Evolutionary conservation across 2,113 vertebrate genomes (phyloP), one percentile per base, ranked within the genome.

Genomic region (Cyrtonyx montezumae): DNA sequence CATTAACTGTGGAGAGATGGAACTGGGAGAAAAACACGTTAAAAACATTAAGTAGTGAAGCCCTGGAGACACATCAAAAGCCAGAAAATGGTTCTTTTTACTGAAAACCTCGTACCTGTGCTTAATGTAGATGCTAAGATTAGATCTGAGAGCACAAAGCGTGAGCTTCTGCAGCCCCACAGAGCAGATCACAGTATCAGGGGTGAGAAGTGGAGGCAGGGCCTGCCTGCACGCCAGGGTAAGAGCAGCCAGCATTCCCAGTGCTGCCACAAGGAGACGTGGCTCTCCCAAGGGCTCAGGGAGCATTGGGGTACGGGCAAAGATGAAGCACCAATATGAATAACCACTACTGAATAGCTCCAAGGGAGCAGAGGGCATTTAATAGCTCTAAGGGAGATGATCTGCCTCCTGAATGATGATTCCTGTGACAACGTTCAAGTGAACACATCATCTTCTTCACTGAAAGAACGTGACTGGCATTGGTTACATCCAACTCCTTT

Each of bases 381-480:
- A 66, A 63, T 0, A 71, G 69, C 92, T 84, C 61, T 2, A 20
- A 77, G 66, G 87, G 67, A 74, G n/a, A 34, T 18, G 3, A 45
- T 63, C 56, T 37, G 49, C 5, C 55, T 76, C 91, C 91, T 23
- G 79, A 73, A 83, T 79, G 42, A 48, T 68, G 46, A 92, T 45
- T 67, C 67, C 91, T 46, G 88, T 13, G 30, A 81, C 94, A 89
- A 21, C 1, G 15, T 34, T 94, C 56, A 68, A 88, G 56, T 32
- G 91, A 95, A 73, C 4, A 32, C 65, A 79, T 20, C 42, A 67
- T 59, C 75, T 48, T 55, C 20, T 15, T 40, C 88, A 86, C 2
- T 23, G 85, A 63, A 88, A 94, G 76, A 87, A 63, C 3, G 45
- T 69, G 84, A 43, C 82, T 94, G 40, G 53, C 94, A 95, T 55